Conservation (phyloP, 1,140 invertebrate genomes). For the Drosophila triauraria region DNA sequence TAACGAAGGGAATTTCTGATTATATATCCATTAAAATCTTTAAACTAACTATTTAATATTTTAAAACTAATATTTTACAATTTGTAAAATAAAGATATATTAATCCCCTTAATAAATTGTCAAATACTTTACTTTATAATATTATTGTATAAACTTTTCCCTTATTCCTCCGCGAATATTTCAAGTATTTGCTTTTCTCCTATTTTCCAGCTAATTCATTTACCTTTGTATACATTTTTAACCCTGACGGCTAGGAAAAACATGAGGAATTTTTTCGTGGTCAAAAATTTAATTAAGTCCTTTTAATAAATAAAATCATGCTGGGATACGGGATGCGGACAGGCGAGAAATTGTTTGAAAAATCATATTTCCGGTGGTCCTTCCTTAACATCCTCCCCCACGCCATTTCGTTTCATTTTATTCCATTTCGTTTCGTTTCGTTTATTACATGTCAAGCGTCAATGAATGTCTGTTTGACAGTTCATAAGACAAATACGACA, state of each 20-base stretch:
- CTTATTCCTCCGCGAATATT: neutral
- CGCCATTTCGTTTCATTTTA: constrained; percentile 25
- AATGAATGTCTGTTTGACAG: constrained; percentile 79
- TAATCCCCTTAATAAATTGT: too few relatives aligned
- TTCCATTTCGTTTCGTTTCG: constrained; percentile 54
- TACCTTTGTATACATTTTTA: constrained; percentile 6
- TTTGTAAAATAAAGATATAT: too few relatives aligned
- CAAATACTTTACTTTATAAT: too few relatives aligned
- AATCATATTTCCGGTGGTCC: constrained; percentile 52
- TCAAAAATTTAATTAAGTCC: constrained; percentile 34
- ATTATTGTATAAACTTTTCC: neutral
- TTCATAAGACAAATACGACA: constrained; percentile 79
- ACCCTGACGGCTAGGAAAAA: neutral
- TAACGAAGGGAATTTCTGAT: neutral
- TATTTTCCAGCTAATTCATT: constrained; percentile 11
- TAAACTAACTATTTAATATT: neutral
- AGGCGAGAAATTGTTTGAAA: constrained; percentile 53
- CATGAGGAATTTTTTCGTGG: neutral
- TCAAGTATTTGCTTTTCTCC: neutral
- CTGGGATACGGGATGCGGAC: neutral
- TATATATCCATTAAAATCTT: neutral
- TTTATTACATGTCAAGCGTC: constrained; percentile 77
- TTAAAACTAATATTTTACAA: neutral
- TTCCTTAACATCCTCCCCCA: neutral
- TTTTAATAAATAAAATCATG: constrained; percentile 53